Base-by-base conservation (phyloP, 2,113 vertebrate genomes). In the Columba livia region DNA sequence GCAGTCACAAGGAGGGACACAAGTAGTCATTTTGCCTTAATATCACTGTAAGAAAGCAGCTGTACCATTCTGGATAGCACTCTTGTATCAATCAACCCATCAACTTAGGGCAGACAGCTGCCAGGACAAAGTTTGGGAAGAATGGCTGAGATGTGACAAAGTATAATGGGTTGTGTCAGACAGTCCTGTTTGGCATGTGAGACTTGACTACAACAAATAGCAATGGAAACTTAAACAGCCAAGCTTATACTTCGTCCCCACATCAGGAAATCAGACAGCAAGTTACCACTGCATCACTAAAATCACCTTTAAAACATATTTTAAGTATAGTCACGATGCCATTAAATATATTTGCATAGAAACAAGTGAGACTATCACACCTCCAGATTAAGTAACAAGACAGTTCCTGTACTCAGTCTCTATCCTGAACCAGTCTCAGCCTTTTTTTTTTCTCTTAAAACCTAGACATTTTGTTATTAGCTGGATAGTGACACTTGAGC, bases 171-270 rank as follows among this genome's bases (percentile, higher is more conserved):
- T 36, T 5, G 2, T 20, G 24, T 50, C 82, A 70, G n/a, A 10
- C 3, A 18, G 19, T 9, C 48, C 54, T 16, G n/a, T 34, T 1
- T n/a, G 13, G 26, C 57, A 85, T 1, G 0, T 0, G 2, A 65
- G 31, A 34, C 19, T 31, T 61, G 10, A 44, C 21, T 31, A 34
- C 10, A 3, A 40, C 8, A 31, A 2, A 31, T 0, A 40, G 36
- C 31, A 70, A 82, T 4, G 2, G 7, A 25, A 62, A n/a, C 42
- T 77, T 67, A 6, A 66, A 64, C 23, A 54, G 47, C 12, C 25
- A 17, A 28, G 4, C 6, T 44, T 8, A 23, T 5, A 34, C 12
- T 28, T 62, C n/a, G 29, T 8, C 5, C 13, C 48, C 19, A 3
- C 29, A n/a, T 34, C 34, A 29, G 66, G 32, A 50, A 80, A 64